These are phyloP conservation scores for Pipistrellus pygmaeus DNA, from an alignment of 2,797 vertebrate genomes.

Conservation along the genomic window DNA sequence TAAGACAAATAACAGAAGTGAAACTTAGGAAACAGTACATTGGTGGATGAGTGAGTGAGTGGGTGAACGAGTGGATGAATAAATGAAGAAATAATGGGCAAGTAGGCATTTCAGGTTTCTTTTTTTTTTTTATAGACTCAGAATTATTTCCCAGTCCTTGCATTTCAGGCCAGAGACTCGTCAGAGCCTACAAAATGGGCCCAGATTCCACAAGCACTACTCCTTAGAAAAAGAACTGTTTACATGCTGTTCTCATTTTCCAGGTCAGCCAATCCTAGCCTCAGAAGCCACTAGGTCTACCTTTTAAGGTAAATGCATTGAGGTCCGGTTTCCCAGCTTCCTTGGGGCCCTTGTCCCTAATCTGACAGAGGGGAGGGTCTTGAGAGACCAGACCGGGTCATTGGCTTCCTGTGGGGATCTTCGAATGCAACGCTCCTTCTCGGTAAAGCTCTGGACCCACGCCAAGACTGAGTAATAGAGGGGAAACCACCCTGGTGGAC, in stretches of 20 bases:
- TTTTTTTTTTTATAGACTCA: neutral
- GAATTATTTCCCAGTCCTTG: neutral
- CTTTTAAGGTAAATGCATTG: neutral
- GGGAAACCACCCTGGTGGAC: neutral
- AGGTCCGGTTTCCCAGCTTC: neutral
- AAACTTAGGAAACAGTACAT: neutral
- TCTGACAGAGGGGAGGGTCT: neutral
- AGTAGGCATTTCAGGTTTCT: neutral
- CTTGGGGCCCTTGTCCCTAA: neutral
- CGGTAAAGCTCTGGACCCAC: neutral
- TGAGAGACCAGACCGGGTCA: neutral
- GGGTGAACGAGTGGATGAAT: neutral
- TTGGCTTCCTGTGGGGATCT: neutral
- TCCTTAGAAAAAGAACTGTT: neutral
- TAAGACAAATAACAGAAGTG: neutral
- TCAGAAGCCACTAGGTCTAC: neutral
- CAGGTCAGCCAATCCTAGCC: neutral
- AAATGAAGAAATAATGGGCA: neutral
- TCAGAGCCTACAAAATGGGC: neutral
- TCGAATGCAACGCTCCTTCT: neutral
- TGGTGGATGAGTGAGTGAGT: neutral
- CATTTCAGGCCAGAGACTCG: neutral
- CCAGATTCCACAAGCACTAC: fast-evolving
- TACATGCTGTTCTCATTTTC: neutral
- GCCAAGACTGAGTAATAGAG: neutral